Base-by-base conservation (phyloP, 2,113 vertebrate species). In the Ptychochromis oligacanthus region DNA sequence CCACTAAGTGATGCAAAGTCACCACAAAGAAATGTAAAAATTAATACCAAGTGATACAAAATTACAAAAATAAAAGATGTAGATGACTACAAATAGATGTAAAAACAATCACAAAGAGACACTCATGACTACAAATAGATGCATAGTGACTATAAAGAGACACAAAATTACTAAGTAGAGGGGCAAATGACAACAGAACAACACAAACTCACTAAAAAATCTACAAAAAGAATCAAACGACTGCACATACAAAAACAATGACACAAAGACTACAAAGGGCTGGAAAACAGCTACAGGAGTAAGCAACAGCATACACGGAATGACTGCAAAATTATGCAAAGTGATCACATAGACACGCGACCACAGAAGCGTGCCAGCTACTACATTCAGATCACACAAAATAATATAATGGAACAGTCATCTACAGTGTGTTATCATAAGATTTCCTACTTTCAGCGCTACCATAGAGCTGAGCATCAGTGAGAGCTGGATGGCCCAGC, bases 401-500 rank as follows among this genome's bases (percentile, higher is more conserved):
- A 49, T 6, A 18, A 70, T 20, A 49, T 49, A 49, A 70, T 70
- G 65, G 38, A 76, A 43, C 55, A 26, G 60, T 56, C 3, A 2
- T 56, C 49, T n/a, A 40, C 49, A 40, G 43, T 11, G 24, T 28
- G 46, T 59, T 76, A n/a, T 65, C 24, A 43, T 31, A 31, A 56
- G 65, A 43, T n/a, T 83, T 74, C 59, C 55, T 57, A 59, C 62
- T 65, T n/a, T 49, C 52, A 12, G 7, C 12, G 15, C 18, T 54
- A 64, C 31, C 55, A n/a, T 7, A 7, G 62, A 67, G 75, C 75
- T 56, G 78, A 86, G 77, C 77, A 82, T 74, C 75, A 67, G 36
- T 10, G 79, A 15, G 62, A 75, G 70, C 72, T 75, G 79, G 77
- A 26, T 3, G 15, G 60, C 36, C 75, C 64, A 3, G 83, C 83